Percentiles rank a stretch among this genome's conserved stretches.
These are phyloP conservation scores for Sporophila hypoxantha DNA, from an alignment of 2,113 vertebrate species.

Conservation along the genomic window DNA sequence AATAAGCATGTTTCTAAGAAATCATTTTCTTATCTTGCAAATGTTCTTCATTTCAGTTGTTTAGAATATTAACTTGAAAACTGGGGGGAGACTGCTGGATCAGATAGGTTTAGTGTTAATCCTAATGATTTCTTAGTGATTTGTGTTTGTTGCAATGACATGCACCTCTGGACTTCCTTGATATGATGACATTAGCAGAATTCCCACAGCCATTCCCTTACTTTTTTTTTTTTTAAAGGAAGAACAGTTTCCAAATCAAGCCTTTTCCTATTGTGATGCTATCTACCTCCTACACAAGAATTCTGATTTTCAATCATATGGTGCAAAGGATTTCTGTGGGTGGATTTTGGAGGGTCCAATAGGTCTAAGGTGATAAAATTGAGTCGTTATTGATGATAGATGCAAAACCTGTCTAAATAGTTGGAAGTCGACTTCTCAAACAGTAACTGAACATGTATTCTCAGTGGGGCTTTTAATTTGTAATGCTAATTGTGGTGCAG, in stretches of 20 bases:
- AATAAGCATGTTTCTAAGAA: not conserved
- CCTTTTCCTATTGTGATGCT: not conserved
- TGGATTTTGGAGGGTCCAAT: not conserved
- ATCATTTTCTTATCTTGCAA: not conserved
- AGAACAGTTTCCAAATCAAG: not conserved
- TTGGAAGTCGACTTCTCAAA: not conserved
- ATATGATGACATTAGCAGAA: not conserved
- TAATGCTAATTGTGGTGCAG: conserved; percentile 13
- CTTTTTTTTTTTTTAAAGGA: not conserved
- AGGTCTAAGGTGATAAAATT: not conserved
- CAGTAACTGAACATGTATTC: not conserved
- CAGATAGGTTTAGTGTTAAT: not conserved
- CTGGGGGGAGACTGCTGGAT: not conserved
- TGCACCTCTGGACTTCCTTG: not conserved
- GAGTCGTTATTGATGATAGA: not conserved
- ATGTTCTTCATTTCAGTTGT: not conserved
- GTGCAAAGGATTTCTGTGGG: not conserved
- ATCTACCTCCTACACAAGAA: not conserved
- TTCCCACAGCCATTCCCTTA: not conserved
- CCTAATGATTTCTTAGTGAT: not conserved
- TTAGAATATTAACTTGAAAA: not conserved
- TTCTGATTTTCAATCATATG: not conserved
- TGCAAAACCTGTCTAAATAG: not conserved
- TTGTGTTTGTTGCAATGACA: not conserved
- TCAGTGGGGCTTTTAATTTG: conserved; percentile 6